These are phyloP conservation scores for Cephus cinctus DNA, from an alignment of 1,140 invertebrate genomes.

Conservation along the genomic window DNA sequence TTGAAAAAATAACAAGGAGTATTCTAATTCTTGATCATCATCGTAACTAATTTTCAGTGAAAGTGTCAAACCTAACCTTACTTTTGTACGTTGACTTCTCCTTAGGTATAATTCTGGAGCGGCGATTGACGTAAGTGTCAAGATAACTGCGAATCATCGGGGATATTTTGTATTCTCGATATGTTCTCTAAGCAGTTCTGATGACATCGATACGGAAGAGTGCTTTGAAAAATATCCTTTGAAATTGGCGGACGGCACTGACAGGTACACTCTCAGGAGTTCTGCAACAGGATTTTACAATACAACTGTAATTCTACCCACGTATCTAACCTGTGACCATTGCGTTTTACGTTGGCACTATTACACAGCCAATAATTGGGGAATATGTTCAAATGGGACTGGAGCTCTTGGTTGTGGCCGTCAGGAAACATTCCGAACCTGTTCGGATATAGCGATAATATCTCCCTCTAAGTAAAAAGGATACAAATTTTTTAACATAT, in stretches of 20 bases:
- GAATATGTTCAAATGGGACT: slow-evolving; percentile 51
- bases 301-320: slow-evolving; percentile 51
- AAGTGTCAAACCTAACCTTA: too few species aligned
- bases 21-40: neutral
- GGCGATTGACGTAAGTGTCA: slow-evolving; percentile 65
- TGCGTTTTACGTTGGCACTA: slow-evolving; percentile 74
- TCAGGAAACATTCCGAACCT: slow-evolving; percentile 69
- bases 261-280: slow-evolving; percentile 18
- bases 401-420: slow-evolving; percentile 60
- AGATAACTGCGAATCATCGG: slow-evolving; percentile 70
- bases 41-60: too few species aligned
- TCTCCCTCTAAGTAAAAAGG: neutral
- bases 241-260: slow-evolving; percentile 50
- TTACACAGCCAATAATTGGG: slow-evolving; percentile 61
- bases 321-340: slow-evolving; percentile 60
- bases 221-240: slow-evolving; percentile 65
- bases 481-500: slow-evolving; percentile 7
- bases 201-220: slow-evolving; percentile 59
- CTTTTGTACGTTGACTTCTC: slow-evolving; percentile 5
- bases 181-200: slow-evolving; percentile 51
- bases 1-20: slow-evolving; percentile 4
- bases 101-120: slow-evolving; percentile 61
- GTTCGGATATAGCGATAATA: slow-evolving; percentile 66
- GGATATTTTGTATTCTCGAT: slow-evolving; percentile 63
- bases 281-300: slow-evolving; percentile 18